These are phyloP conservation scores for Apamea monoglypha DNA, from an alignment of 2,888 invertebrate species.

Conservation along the genomic window DNA sequence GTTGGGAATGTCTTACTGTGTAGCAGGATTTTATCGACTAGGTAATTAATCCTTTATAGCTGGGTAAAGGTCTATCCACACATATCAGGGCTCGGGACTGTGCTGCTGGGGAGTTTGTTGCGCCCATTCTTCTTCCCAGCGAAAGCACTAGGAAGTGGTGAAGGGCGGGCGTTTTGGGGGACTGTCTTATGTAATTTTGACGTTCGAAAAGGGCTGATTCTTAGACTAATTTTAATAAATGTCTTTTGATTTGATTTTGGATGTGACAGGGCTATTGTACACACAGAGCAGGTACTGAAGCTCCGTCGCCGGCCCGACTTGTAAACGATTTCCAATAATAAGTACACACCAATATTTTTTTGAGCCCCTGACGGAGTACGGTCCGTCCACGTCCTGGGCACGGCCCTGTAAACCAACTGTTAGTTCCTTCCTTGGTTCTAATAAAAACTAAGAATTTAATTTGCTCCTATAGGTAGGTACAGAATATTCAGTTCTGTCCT, in stretches of 20 bases:
- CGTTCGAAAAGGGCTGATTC: neutral
- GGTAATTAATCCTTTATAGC: slow-evolving; percentile 6
- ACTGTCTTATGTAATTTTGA: neutral
- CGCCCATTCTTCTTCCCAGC: neutral
- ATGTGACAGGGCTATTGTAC: neutral
- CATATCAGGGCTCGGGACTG: neutral
- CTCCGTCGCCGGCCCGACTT: neutral
- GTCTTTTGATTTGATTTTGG: neutral
- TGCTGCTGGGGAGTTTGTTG: neutral
- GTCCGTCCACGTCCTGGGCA: neutral
- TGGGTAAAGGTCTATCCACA: neutral
- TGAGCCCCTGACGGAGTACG: neutral
- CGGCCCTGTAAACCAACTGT: neutral
- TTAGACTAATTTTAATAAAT: neutral
- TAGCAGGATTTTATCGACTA: slow-evolving; percentile 12
- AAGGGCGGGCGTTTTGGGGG: neutral
- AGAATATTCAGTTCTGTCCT: neutral
- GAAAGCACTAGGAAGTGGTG: neutral
- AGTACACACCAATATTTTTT: neutral
- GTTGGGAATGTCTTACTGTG: slow-evolving; percentile 27
- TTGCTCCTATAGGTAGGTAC: neutral
- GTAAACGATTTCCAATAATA: neutral
- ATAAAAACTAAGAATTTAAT: neutral
- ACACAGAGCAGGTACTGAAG: neutral
- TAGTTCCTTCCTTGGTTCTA: neutral